A percentile compares a stretch with the other conserved stretches of the same genome.
These are phyloP conservation scores for Philotrypesis tridentata DNA, from an alignment of 1,140 invertebrate genomes.

Conservation along the genomic window DNA sequence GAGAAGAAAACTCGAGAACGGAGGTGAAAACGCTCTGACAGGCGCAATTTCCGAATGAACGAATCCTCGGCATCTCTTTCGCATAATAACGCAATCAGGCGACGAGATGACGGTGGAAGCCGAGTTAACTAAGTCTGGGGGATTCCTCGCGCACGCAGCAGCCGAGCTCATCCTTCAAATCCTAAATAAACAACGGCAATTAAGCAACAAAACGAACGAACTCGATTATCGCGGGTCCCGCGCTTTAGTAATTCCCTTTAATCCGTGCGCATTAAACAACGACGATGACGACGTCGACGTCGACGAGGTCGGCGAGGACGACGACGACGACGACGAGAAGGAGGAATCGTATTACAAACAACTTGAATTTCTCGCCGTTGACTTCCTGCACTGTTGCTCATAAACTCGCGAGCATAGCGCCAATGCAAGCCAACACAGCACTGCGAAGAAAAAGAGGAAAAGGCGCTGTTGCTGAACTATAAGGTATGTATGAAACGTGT, in stretches of 20 bases:
- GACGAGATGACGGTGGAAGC: neutral
- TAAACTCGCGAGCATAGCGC: neutral
- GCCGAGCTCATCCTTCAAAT: conserved; percentile 28
- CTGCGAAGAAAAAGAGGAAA: neutral
- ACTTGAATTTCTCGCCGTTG: conserved; percentile 42
- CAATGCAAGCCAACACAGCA: neutral
- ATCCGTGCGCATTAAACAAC: conserved; percentile 28
- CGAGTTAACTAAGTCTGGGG: conserved; percentile 35
- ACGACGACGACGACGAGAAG: neutral
- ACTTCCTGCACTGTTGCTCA: neutral
- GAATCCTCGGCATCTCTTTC: neutral
- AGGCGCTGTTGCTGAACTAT: neutral
- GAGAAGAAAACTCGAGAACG: neutral
- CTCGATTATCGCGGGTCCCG: conserved; percentile 26
- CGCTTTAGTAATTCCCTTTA: conserved; percentile 13
- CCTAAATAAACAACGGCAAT: conserved; percentile 46
- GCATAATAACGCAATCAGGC: conserved; percentile 36
- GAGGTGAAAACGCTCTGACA: neutral
- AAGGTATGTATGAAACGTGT: neutral
- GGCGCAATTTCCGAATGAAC: neutral
- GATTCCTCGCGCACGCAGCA: neutral
- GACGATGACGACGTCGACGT: neutral
- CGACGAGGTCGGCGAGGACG: too few relatives aligned
- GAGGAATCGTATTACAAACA: conserved; percentile 38
- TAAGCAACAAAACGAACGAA: conserved; percentile 46